Evolutionary conservation across 1,140 invertebrate genomes (phyloP).

Genomic region (silkworm (Bombyx mori)): ASM3026992v2 NC_085129.1:2792501-2793000

Average conservation of each 20-base stretch:
- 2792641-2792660: too few relatives aligned
- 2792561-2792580: too few relatives aligned
- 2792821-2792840: slow-evolving; percentile 20
- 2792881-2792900: slow-evolving; percentile 28
- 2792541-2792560: too few relatives aligned
- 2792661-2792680: too few relatives aligned
- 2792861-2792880: slow-evolving; percentile 38
- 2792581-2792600: too few relatives aligned
- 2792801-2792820: slow-evolving; percentile 32
- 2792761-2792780: slow-evolving; percentile 19
- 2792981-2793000: slow-evolving; percentile 63
- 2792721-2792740: slow-evolving; percentile 19
- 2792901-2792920: slow-evolving; percentile 58
- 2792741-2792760: slow-evolving; percentile 21
- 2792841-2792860: slow-evolving; percentile 23
- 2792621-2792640: too few relatives aligned
- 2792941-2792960: slow-evolving; percentile 64
- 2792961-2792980: slow-evolving; percentile 58
- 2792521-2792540: too few relatives aligned
- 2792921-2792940: slow-evolving; percentile 70
- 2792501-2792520: too few relatives aligned
- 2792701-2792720: slow-evolving; percentile 1
- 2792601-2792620: too few relatives aligned
- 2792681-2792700: too few relatives aligned
- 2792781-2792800: slow-evolving; percentile 6